phyloP scores from a whole-genome alignment of 2,797 vertebrate species.

The Coracias cyanogaster region DNA sequence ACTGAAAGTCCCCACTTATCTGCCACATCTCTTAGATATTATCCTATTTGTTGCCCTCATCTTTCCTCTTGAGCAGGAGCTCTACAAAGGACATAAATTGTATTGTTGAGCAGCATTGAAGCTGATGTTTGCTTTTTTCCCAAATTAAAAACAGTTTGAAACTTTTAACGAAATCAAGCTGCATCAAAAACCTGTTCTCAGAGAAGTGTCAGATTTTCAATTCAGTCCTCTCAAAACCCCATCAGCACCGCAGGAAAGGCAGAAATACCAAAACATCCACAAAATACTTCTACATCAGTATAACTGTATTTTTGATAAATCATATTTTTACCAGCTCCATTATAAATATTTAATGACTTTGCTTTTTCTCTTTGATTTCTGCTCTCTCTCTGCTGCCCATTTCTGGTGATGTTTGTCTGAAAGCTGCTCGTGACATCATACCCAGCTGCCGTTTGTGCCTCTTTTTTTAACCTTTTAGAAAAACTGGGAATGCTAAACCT shows the following conservation, averaged over 20 bases:
- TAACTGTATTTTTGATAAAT: neutral
- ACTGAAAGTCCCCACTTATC: neutral
- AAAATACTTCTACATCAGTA: neutral
- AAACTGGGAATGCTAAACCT: neutral
- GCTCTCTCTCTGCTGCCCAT: neutral
- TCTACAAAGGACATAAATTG: neutral
- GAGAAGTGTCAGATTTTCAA: constrained; percentile 7
- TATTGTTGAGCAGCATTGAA: neutral
- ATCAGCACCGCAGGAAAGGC: neutral
- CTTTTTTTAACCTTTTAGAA: neutral
- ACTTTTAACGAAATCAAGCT: neutral
- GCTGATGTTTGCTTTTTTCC: neutral
- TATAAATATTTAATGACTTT: neutral
- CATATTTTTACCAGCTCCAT: neutral
- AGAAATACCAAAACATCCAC: neutral
- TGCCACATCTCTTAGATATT: neutral
- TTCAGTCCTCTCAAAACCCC: neutral
- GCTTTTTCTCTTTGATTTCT: neutral
- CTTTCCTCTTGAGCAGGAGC: neutral
- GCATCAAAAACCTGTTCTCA: neutral
- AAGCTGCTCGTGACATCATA: neutral
- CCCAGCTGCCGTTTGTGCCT: neutral
- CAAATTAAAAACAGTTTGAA: neutral
- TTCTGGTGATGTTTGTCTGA: neutral
- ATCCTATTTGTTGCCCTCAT: neutral